These are phyloP conservation scores for Suillia variegata DNA, from an alignment of 2,888 invertebrate species.

Conservation along the genomic window DNA sequence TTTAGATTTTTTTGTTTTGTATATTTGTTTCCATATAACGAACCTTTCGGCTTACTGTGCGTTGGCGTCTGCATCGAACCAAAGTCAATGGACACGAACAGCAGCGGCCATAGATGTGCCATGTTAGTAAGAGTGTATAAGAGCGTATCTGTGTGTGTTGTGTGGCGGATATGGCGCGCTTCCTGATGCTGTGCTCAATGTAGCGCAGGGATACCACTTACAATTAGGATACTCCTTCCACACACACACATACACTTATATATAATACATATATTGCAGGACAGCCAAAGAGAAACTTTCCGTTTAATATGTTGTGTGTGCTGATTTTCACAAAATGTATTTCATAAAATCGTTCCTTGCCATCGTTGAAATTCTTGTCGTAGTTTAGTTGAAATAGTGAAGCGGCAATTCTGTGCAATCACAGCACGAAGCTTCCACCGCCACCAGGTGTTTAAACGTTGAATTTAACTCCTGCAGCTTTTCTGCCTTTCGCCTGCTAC, in stretches of 20 bases:
- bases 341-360: neutral
- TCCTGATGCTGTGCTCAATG: neutral
- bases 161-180: neutral
- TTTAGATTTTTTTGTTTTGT: no score
- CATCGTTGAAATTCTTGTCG: no score
- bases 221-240: neutral
- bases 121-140: neutral
- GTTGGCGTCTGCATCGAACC: neutral
- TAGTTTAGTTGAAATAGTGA: no score
- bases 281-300: no score
- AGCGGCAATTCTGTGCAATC: neutral
- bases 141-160: neutral
- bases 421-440: no score
- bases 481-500: neutral
- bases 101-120: neutral
- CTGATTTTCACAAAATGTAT: neutral
- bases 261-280: no score
- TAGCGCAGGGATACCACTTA: neutral
- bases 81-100: conserved; percentile 1
- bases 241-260: neutral
- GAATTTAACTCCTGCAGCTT: neutral
- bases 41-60: no score
- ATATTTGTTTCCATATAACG: no score
- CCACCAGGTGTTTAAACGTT: neutral
- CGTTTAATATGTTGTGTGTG: neutral